These are phyloP conservation scores for Agriotes lineatus DNA, from an alignment of 2,888 invertebrate genomes.

Conservation along the genomic window DNA sequence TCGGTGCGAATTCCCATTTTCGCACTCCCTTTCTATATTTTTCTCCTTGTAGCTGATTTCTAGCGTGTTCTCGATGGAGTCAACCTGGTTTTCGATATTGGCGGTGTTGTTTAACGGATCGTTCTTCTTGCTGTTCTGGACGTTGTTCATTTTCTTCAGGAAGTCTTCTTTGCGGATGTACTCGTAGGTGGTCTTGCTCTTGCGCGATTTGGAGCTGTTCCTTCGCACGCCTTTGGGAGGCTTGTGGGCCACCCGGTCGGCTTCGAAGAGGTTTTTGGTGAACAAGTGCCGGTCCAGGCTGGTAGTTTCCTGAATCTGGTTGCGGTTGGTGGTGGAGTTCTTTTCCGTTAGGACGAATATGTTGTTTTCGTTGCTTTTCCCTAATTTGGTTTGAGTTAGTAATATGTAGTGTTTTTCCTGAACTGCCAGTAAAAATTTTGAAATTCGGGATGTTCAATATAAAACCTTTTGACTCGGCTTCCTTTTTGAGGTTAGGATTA, in stretches of 20 bases:
- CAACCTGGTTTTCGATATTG: constrained; percentile 47
- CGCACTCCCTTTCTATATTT: constrained; percentile 62
- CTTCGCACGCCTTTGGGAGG: constrained; percentile 80
- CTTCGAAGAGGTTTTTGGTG: constrained; percentile 62
- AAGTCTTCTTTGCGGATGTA: constrained; percentile 65
- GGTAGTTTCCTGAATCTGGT: constrained; percentile 61
- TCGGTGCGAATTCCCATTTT: constrained; percentile 48
- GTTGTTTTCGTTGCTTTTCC: constrained; percentile 38
- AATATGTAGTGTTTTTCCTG: no score
- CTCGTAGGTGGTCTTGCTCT: constrained; percentile 62
- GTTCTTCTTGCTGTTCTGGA: constrained; percentile 51
- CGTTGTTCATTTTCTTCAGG: constrained; percentile 53
- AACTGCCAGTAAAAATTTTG: no score
- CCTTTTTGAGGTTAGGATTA: no score
- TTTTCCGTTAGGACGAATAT: constrained; percentile 41
- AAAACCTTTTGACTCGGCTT: no score
- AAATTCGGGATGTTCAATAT: no score
- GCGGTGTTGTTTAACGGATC: constrained; percentile 48
- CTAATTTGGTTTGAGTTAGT: no score
- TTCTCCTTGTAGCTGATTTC: constrained; percentile 64
- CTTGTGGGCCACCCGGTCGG: constrained; percentile 74
- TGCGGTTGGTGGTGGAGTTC: constrained; percentile 48
- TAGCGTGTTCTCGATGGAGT: constrained; percentile 59
- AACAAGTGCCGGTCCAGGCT: constrained; percentile 66
- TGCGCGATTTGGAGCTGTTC: constrained; percentile 70